A percentile compares a stretch with the other conserved stretches of the same genome.
Evolutionary conservation across 2,113 vertebrate species (phyloP).

Genomic region (Panthera uncia): DNA sequence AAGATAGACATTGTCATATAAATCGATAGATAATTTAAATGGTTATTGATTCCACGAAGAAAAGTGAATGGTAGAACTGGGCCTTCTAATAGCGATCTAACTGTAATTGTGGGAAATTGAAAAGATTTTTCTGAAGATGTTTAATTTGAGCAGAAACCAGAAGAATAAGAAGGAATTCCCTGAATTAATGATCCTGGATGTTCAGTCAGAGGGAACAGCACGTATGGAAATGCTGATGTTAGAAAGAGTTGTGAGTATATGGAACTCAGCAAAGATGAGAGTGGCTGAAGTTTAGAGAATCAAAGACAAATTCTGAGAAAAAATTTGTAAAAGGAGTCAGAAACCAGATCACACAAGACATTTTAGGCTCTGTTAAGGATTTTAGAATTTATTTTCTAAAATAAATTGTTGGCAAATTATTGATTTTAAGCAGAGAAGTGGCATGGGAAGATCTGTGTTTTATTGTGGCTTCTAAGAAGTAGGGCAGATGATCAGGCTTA

Average conservation of each 20-base stretch:
- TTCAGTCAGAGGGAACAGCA: not conserved
- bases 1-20: not conserved
- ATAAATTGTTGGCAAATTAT: not conserved
- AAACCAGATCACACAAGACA: not conserved
- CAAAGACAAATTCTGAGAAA: not conserved
- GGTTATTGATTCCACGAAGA: not conserved
- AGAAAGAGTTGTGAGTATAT: not conserved
- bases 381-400: slow-evolving; percentile 27
- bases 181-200: not conserved
- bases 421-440: not conserved
- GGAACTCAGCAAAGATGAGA: not conserved
- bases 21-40: not conserved
- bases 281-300: not conserved
- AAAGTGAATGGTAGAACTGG: not conserved
- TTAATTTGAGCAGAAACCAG: not conserved
- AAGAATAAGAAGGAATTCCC: not conserved
- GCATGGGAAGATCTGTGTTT: not conserved
- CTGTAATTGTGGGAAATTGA: not conserved
- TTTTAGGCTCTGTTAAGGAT: not conserved
- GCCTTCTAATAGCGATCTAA: not conserved
- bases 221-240: not conserved
- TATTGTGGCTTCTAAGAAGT: not conserved
- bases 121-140: not conserved
- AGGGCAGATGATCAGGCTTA: not conserved
- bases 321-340: not conserved